Evolutionary conservation across 2,113 vertebrate species (phyloP), one percentile per base, ranked within the genome.

Genomic region (Plecotus auritus): DNA sequence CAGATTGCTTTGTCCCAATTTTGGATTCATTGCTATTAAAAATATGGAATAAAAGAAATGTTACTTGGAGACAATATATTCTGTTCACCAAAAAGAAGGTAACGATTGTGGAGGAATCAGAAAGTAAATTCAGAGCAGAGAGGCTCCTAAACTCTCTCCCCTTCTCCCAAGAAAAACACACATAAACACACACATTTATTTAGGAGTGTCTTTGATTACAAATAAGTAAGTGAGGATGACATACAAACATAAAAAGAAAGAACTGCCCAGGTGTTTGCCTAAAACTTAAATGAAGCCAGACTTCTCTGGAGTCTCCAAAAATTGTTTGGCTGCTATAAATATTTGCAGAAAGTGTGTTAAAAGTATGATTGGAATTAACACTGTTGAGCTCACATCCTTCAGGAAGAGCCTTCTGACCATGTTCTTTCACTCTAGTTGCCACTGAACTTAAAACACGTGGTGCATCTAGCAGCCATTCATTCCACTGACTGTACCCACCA

Each of bases 21-120:
- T 95, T 51, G 45, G 73, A 92, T 78, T 78, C 76, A 17, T 11
- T 95, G 70, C 64, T 93, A 70, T 93, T 80, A 86, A 88, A 93
- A 95, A 67, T 9, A 64, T 18, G 13, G 47, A 88, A 86, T 91
- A 72, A 94, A 85, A 76, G 64, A 95, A 94, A 95, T 95, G 32
- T 40, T 88, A 37, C 90, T 66, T 90, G 85, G 88, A 92, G 45
- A 87, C 59, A 73, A 72, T 88, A 51, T 84, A 76, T 77, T 95
- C 69, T 81, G 40, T n/a, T 88, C 23, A 69, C 49, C 54, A 70
- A 67, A 73, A 80, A 32, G 22, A 80, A 72, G 73, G 37, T 17
- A 83, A 91, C 74, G 67, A 30, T 22, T 37, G 35, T 17, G 7
- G 30, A 82, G 17, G 1, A 66, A 18, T 11, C 28, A 69, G 59